Evolutionary conservation across 92 coral and sea anemone species (phyloP).

Genomic region (Epizoanthus rinbou): DNA sequence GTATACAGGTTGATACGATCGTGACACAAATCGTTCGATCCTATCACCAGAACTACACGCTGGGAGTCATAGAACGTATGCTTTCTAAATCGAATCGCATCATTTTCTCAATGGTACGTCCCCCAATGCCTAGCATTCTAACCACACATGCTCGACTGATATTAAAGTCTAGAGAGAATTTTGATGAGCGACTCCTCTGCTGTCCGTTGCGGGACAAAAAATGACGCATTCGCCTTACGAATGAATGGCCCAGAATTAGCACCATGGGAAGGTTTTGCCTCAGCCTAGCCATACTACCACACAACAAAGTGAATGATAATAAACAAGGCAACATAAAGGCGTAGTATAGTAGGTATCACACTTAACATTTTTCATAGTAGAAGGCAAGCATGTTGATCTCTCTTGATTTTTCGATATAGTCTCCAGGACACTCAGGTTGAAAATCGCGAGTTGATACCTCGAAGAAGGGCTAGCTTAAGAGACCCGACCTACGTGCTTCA

Average conservation of each 20-base stretch:
- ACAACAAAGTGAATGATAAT: too few species aligned
- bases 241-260: not conserved
- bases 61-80: not conserved
- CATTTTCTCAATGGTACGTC: not conserved
- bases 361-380: too few species aligned
- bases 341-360: too few species aligned
- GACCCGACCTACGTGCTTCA: too few species aligned
- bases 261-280: not conserved
- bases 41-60: not conserved
- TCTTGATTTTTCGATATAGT: too few species aligned
- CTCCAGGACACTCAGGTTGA: too few species aligned
- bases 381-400: too few species aligned
- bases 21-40: not conserved
- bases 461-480: too few species aligned
- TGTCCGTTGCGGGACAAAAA: not conserved
- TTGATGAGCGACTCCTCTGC: not conserved
- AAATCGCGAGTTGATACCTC: too few species aligned
- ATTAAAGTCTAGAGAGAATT: not conserved
- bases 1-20: too few species aligned
- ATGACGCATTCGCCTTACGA: not conserved
- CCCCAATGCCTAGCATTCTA: not conserved
- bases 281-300: not conserved
- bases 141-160: not conserved
- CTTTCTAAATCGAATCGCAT: not conserved
- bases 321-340: too few species aligned